Evolutionary conservation across 2,888 invertebrate genomes (phyloP), one percentile per base, ranked within the genome.

Genomic region (Cactoblastis cactorum): DNA sequence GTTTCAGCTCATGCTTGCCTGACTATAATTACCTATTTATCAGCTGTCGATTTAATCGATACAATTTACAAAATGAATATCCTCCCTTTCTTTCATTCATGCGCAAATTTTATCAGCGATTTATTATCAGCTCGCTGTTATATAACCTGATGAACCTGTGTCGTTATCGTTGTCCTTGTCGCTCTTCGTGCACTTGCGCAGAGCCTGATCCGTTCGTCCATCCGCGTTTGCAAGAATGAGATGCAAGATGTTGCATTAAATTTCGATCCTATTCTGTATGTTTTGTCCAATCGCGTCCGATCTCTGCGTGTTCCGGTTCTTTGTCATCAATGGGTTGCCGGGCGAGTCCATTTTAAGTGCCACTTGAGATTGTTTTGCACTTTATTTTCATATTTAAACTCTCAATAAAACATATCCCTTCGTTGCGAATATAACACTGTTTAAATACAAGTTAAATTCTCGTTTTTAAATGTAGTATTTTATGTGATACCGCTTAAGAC

Each of bases 301-400:
- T 88, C 89, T 87, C 80, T 76, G 85, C 87, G 90, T 90, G 90
- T 91, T 91, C 91, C 88, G 89, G 86, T 91, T 92, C 92, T 92
- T 92, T 92, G 92, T 92, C 92, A 92, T 92, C 92, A 92, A 92
- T 92, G 92, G 91, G 91, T 90, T 88, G 90, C 89, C 90, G 91
- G 92, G 82, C 89, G 86, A 91, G 91, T 92, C 91, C 89, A 92
- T 83, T 81, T 75, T 71, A 63, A 72, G 80, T 81, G 74, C 69
- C 67, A 63, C 74, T 80, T 59, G 63, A 67, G 62, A 65, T 62
- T 69, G 71, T 79, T 83, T 82, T 79, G 74, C 75, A 60, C 71
- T 59, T 72, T 67, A 77, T 76, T 72, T 43, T 43, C 43, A 17
- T 43, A 15, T 0, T 9, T 28, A 17, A 43, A 11, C 11, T 5